Evolutionary conservation across 2,888 invertebrate species (phyloP).

Genomic region (Willowsia nigromaculata): DNA sequence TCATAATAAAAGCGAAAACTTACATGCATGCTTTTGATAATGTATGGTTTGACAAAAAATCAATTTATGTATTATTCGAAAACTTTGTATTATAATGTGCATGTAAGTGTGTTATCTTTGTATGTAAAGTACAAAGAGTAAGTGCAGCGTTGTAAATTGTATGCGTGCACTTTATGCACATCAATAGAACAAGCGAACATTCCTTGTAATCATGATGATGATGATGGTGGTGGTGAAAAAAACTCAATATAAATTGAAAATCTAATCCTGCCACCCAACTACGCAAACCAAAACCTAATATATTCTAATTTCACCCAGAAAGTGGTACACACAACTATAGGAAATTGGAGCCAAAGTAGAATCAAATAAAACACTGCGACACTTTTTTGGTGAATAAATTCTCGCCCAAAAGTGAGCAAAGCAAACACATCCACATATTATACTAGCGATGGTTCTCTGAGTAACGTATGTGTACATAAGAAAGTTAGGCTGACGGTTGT

Average conservation of each 20-base stretch:
- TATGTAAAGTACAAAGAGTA: not conserved
- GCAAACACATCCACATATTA: not conserved
- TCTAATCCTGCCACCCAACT: slow-evolving; percentile 22
- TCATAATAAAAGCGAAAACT: not conserved
- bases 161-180: not conserved
- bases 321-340: not conserved
- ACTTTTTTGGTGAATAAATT: slow-evolving; percentile 31
- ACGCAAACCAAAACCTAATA: slow-evolving; percentile 5
- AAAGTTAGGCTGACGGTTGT: not conserved
- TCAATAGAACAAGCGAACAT: not conserved
- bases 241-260: slow-evolving; percentile 44
- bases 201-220: not conserved
- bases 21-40: not conserved
- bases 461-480: not conserved
- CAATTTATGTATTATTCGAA: slow-evolving; percentile 2
- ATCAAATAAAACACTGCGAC: slow-evolving; percentile 4
- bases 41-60: slow-evolving; percentile 19
- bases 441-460: not conserved
- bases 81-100: not conserved
- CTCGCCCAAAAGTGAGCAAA: not conserved
- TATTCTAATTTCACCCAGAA: slow-evolving; percentile 24
- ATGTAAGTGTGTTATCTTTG: not conserved
- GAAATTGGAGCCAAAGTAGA: not conserved
- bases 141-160: not conserved
- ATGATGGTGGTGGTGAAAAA: too few relatives aligned